Conservation (phyloP, 1,140 invertebrate genomes). For the Venturia canescens region DNA sequence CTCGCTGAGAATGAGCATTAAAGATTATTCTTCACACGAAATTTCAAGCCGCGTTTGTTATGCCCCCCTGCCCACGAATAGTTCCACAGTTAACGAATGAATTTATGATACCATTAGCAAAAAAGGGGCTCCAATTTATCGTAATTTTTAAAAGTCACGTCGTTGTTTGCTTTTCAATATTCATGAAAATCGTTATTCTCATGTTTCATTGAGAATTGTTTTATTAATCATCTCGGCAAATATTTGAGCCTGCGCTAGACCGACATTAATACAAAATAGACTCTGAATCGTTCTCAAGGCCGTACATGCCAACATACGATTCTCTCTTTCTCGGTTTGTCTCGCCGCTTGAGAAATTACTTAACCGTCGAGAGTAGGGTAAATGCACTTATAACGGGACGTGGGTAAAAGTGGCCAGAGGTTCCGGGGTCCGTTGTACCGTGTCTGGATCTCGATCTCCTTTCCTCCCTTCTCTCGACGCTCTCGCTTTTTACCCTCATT, state of each 20-base stretch:
- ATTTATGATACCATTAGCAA: too few relatives aligned
- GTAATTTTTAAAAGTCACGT: too few relatives aligned
- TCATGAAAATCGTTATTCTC: too few relatives aligned
- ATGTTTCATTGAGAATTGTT: too few relatives aligned
- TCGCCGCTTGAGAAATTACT: constrained; percentile 41
- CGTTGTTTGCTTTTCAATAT: too few relatives aligned
- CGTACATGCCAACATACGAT: constrained; percentile 16
- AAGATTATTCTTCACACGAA: neutral
- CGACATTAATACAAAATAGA: neutral
- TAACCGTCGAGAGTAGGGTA: constrained; percentile 23
- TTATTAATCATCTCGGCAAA: neutral
- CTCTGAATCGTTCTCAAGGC: constrained; percentile 43
- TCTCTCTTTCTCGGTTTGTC: neutral
- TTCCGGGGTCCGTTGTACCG: constrained; percentile 38
- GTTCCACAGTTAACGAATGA: too few relatives aligned
- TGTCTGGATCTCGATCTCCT: constrained; percentile 2
- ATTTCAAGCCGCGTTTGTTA: too few relatives aligned
- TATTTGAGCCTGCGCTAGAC: neutral
- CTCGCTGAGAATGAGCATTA: neutral
- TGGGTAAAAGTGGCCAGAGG: constrained; percentile 46
- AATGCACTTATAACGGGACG: constrained; percentile 42
- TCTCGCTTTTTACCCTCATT: neutral
- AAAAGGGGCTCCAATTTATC: too few relatives aligned
- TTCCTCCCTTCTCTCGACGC: neutral
- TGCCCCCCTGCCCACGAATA: too few relatives aligned